A percentile compares a stretch with the other conserved stretches of the same genome.
Evolutionary conservation across 2,888 invertebrate genomes (phyloP).

Genomic region (Amphipyra berbera): DNA sequence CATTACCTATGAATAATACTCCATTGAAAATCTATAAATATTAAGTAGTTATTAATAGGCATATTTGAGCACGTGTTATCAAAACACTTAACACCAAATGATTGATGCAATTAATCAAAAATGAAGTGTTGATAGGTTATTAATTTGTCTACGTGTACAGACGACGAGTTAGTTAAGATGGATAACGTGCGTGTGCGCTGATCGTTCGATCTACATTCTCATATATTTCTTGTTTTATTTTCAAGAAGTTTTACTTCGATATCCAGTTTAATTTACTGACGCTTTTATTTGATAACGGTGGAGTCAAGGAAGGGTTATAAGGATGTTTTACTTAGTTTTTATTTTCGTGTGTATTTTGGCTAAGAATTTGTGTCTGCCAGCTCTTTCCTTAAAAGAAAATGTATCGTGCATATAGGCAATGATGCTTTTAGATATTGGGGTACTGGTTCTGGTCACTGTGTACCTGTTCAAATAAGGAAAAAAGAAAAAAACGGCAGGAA

Average conservation of each 20-base stretch:
- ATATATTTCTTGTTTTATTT: slow-evolving; percentile 11
- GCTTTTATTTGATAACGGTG: slow-evolving; percentile 26
- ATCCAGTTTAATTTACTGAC: slow-evolving; percentile 21
- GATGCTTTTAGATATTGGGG: too few relatives aligned
- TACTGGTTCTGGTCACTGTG: too few relatives aligned
- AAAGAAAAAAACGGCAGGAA: too few relatives aligned
- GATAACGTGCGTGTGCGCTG: slow-evolving; percentile 22
- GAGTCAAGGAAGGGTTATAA: slow-evolving; percentile 8
- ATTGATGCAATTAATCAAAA: slow-evolving; percentile 46
- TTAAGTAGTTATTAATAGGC: slow-evolving; percentile 38
- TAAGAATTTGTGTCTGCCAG: too few relatives aligned
- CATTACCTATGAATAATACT: slow-evolving; percentile 6
- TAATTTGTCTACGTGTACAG: slow-evolving; percentile 36
- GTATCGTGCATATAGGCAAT: too few relatives aligned
- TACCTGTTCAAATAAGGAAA: too few relatives aligned
- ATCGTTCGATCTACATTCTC: slow-evolving; percentile 10
- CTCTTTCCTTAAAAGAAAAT: too few relatives aligned
- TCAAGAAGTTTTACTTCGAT: background rate
- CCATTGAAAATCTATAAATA: slow-evolving; percentile 39
- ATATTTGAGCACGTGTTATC: slow-evolving; percentile 43
- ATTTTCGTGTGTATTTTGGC: too few relatives aligned
- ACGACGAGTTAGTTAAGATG: slow-evolving; percentile 28
- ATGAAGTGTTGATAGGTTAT: slow-evolving; percentile 35
- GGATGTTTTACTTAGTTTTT: background rate
- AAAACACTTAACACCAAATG: slow-evolving; percentile 34